phyloP scores from a whole-genome alignment of 2,888 invertebrate genomes.

The Dysmachus trigonus region DNA sequence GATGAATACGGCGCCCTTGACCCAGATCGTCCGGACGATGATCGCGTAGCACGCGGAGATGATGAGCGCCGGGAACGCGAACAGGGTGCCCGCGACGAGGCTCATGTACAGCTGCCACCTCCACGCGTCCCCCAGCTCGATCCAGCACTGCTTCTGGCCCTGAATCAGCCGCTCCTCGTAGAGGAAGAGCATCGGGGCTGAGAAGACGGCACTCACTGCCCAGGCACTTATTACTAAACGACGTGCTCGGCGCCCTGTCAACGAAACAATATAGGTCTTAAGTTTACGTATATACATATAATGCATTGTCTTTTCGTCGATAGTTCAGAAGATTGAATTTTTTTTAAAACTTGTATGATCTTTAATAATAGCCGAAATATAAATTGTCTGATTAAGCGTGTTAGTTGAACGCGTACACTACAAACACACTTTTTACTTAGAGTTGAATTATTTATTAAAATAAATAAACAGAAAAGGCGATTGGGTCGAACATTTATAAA shows the following conservation, averaged over 20 bases:
- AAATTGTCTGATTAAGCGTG: too few relatives aligned
- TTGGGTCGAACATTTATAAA: too few relatives aligned
- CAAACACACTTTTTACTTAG: too few relatives aligned
- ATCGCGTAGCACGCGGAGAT: conserved; percentile 90
- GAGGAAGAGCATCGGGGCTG: conserved; percentile 81
- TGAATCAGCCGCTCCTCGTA: conserved; percentile 83
- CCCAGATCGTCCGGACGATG: conserved; percentile 93
- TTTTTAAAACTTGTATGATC: too few relatives aligned
- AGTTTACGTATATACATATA: too few relatives aligned
- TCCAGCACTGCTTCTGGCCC: conserved; percentile 88
- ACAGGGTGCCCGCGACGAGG: conserved; percentile 80
- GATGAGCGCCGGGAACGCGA: conserved; percentile 85
- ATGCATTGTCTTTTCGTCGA: too few relatives aligned
- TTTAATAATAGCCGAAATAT: too few relatives aligned
- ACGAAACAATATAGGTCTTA: not conserved
- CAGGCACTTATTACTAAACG: conserved; percentile 82
- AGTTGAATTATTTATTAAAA: too few relatives aligned
- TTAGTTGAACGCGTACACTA: too few relatives aligned
- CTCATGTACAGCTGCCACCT: conserved; percentile 92
- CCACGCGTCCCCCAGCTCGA: conserved; percentile 77
- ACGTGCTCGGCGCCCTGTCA: conserved; percentile 82
- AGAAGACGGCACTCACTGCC: conserved; percentile 83
- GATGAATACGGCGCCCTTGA: conserved; percentile 68
- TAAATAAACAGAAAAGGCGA: too few relatives aligned
- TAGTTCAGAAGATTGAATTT: too few relatives aligned